phyloP scores from a whole-genome alignment of 2,888 invertebrate genomes.

The Parnassius smintheus region DNA sequence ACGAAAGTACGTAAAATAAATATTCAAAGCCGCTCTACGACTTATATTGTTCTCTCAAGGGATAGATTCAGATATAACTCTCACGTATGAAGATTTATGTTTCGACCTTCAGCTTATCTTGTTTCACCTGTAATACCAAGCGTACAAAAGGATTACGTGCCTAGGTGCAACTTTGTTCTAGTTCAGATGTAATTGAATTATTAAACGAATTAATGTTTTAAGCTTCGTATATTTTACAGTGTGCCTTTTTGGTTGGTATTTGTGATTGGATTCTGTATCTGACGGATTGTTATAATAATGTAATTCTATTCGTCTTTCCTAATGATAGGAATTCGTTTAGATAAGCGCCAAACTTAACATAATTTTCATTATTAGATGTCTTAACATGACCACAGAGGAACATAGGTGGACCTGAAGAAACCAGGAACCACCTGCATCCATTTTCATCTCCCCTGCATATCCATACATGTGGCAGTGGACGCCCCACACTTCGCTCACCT shows the following conservation, averaged over 20 bases:
- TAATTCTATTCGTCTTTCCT: too few relatives aligned
- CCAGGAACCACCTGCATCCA: too few relatives aligned
- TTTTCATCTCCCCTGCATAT: too few relatives aligned
- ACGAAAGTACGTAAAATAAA: constrained; percentile 17
- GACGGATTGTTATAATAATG: not conserved
- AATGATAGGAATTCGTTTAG: too few relatives aligned
- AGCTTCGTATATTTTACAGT: not conserved
- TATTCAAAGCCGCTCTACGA: constrained; percentile 12
- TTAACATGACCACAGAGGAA: too few relatives aligned
- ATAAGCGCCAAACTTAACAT: too few relatives aligned
- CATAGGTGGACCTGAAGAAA: too few relatives aligned
- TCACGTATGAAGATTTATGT: constrained; percentile 23
- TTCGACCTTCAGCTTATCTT: constrained; percentile 18
- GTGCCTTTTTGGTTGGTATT: too few relatives aligned
- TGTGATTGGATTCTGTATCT: not conserved
- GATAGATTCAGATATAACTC: constrained; percentile 11
- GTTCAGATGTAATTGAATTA: constrained; percentile 20
- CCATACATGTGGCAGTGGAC: too few relatives aligned
- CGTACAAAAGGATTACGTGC: constrained; percentile 17
- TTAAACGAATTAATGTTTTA: constrained; percentile 3
- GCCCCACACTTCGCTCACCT: too few relatives aligned
- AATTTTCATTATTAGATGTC: too few relatives aligned
- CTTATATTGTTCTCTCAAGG: constrained; percentile 5
- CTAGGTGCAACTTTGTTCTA: constrained; percentile 16
- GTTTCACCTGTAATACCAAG: constrained; percentile 6